Evolutionary conservation across 2,797 vertebrate species (phyloP).

Genomic region (Halcyon chelicuti): DNA sequence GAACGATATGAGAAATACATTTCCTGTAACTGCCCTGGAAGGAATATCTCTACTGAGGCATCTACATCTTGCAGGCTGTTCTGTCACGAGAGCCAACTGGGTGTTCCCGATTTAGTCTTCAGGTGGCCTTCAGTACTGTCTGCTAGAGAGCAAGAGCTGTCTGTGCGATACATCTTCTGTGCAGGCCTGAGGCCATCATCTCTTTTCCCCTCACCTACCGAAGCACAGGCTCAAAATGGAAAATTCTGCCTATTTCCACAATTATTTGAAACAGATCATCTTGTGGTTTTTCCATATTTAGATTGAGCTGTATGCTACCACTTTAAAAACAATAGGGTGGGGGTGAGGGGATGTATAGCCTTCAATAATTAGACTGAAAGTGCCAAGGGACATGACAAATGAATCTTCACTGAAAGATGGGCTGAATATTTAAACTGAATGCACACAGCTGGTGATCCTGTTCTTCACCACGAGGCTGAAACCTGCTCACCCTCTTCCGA

Average conservation of each 20-base stretch:
- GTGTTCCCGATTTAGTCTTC: background rate
- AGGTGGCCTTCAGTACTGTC: background rate
- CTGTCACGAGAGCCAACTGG: background rate
- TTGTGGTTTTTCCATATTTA: background rate
- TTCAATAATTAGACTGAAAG: constrained; percentile 9
- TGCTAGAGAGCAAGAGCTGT: background rate
- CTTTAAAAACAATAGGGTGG: background rate
- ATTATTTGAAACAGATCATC: background rate
- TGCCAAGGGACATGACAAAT: constrained; percentile 23
- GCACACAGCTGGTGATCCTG: constrained; percentile 1
- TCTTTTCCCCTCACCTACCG: background rate
- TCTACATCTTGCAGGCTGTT: background rate
- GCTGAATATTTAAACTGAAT: constrained; percentile 25
- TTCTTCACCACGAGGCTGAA: background rate
- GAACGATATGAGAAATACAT: background rate
- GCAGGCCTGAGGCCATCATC: background rate
- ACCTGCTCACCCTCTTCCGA: background rate
- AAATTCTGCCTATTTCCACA: background rate
- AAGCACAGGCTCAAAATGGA: background rate
- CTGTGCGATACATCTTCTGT: background rate
- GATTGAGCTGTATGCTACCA: background rate
- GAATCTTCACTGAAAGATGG: constrained; percentile 28
- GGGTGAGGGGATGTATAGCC: background rate
- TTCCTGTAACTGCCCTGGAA: background rate
- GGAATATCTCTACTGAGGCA: background rate